Evolutionary conservation across 2,797 vertebrate genomes (phyloP), one percentile per base, ranked within the genome.

Genomic region (Sebastes reedi): DNA sequence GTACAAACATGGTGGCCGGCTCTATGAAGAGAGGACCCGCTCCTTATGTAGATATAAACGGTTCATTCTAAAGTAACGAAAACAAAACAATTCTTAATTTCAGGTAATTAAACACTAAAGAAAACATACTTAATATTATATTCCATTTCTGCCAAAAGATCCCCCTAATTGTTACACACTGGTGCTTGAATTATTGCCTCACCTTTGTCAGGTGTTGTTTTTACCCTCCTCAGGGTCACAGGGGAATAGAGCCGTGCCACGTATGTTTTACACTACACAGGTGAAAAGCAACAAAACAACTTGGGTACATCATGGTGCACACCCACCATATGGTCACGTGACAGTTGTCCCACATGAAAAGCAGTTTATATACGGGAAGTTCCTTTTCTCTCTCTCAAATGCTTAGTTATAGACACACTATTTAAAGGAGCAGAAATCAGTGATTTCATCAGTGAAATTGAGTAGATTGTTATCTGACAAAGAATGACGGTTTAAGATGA

Each of bases 371-470:
- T 10, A 16, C 4, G 27, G 2, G 3, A 16, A 16, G 5, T 14
- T 8, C 20, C 4, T n/a, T 27, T 16, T 32, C 9, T 64, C n/a
- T 50, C 6, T 72, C 42, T 61, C n/a, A 39, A 52, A 52, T n/a
- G 50, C 20, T 59, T 29, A 34, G 6, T 61, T 46, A 9, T 9
- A 7, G 5, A 56, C 22, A 8, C 2, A 50, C n/a, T 65, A 46
- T 16, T 66, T 54, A 52, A n/a, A 27, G 4, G 11, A 55, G 18
- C 55, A 59, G 8, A 5, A 71, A 30, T 42, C 34, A 22, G 5
- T 36, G 20, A 50, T 70, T 70, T 71, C 27, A 77, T 61, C 65
- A 68, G 56, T 61, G 50, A 68, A 50, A 77, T 71, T 4, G 10
- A 71, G 4, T 20, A 5, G 20, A 65, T 22, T 42, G n/a, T 54